Conservation (phyloP, 2,797 vertebrate genomes). For the Falco novaeseelandiae region DNA sequence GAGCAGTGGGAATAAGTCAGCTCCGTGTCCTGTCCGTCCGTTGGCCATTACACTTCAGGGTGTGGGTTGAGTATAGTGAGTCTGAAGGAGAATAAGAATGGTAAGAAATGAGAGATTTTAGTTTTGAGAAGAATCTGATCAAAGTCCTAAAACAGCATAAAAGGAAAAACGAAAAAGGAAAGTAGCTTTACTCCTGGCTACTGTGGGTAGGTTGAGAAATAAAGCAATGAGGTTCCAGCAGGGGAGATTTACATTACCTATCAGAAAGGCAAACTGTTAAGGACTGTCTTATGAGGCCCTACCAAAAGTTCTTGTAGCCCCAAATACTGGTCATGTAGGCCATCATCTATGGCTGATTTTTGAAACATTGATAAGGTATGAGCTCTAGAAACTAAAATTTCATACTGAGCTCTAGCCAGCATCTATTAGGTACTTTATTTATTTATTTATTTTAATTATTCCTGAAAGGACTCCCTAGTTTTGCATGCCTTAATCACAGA, state of each 20-base stretch:
- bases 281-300: neutral
- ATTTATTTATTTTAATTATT: too few relatives aligned
- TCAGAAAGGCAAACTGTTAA: neutral
- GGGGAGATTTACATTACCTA: neutral
- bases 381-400: neutral
- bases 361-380: neutral
- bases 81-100: neutral
- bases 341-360: neutral
- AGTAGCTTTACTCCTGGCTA: neutral
- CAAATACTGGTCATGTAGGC: neutral
- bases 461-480: neutral
- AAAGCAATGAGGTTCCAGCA: neutral
- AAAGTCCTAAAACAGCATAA: neutral
- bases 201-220: neutral
- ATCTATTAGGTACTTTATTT: neutral
- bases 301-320: neutral
- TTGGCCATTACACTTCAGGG: neutral
- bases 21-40: neutral
- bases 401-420: neutral
- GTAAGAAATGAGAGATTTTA: neutral
- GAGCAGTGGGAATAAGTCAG: neutral
- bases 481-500: neutral
- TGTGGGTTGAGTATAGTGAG: neutral
- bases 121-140: neutral
- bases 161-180: neutral